A percentile compares a stretch with the other conserved stretches of the same genome.
Conservation (phyloP, 2,888 invertebrate genomes). For the Gortyna flavago region DNA sequence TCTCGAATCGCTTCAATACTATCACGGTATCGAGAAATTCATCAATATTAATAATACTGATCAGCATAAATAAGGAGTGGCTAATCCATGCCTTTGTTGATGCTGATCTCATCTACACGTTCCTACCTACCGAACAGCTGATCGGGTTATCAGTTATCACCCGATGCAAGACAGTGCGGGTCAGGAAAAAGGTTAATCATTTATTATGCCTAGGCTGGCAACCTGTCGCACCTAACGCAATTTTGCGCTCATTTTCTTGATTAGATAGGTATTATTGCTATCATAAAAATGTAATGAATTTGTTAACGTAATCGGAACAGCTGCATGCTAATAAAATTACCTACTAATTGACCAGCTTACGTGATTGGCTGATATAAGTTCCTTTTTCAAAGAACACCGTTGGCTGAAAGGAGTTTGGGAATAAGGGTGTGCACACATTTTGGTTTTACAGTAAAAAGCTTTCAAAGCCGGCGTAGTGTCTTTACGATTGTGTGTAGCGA, state of each 20-base stretch:
- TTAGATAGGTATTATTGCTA: not conserved
- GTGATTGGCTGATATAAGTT: not conserved
- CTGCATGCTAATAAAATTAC: not conserved
- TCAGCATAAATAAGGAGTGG: no score
- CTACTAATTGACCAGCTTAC: not conserved
- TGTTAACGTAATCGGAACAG: conserved; percentile 5
- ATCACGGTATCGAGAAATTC: not conserved
- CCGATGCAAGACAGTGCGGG: conserved; percentile 12
- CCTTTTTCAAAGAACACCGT: not conserved
- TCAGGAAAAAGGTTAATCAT: conserved; percentile 25
- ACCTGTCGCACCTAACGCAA: not conserved
- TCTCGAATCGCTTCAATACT: no score
- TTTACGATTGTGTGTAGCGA: not conserved
- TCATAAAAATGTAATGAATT: not conserved
- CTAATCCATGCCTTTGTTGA: conserved; percentile 1
- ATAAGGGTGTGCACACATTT: not conserved
- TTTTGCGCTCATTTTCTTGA: not conserved
- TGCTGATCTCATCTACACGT: conserved; percentile 25
- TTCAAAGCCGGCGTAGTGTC: not conserved
- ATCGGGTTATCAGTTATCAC: conserved; percentile 29
- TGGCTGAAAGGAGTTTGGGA: not conserved
- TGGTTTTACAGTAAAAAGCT: not conserved
- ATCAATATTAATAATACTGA: conserved; percentile 7
- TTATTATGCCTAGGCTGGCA: not conserved
- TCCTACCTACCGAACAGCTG: conserved; percentile 15